Evolutionary conservation across 2,113 vertebrate genomes (phyloP).

Genomic region (Dolichallabes microphthalmus): DNA sequence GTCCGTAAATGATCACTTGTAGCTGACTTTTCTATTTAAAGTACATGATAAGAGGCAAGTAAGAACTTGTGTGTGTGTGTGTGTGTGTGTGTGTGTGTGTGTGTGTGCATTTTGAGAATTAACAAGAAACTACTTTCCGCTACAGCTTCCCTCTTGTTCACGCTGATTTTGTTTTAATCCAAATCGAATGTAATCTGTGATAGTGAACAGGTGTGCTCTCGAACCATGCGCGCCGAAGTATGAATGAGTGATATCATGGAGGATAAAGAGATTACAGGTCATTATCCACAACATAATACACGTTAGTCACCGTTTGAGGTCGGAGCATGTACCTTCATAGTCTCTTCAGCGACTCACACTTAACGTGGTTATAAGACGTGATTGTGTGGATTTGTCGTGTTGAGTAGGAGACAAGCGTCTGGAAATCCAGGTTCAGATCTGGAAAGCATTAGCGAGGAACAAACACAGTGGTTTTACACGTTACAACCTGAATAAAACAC

Average conservation of each 20-base stretch:
- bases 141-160: background rate
- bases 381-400: background rate
- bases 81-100: constrained; percentile 1
- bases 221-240: background rate
- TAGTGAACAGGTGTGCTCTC: background rate
- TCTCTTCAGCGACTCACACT: background rate
- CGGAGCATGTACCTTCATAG: background rate
- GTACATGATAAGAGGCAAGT: background rate
- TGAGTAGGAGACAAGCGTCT: background rate
- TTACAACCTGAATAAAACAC: background rate
- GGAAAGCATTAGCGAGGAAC: background rate
- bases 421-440: background rate
- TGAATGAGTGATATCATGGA: background rate
- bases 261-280: background rate
- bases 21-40: background rate
- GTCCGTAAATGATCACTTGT: background rate
- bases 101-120: background rate
- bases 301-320: background rate
- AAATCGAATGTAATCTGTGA: background rate
- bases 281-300: background rate
- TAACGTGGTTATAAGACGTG: background rate
- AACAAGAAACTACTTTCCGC: background rate
- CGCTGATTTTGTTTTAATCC: background rate
- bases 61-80: background rate
- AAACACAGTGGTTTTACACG: background rate